These are phyloP conservation scores for Prionace glauca DNA, from an alignment of 2,797 vertebrate genomes.

Conservation along the genomic window DNA sequence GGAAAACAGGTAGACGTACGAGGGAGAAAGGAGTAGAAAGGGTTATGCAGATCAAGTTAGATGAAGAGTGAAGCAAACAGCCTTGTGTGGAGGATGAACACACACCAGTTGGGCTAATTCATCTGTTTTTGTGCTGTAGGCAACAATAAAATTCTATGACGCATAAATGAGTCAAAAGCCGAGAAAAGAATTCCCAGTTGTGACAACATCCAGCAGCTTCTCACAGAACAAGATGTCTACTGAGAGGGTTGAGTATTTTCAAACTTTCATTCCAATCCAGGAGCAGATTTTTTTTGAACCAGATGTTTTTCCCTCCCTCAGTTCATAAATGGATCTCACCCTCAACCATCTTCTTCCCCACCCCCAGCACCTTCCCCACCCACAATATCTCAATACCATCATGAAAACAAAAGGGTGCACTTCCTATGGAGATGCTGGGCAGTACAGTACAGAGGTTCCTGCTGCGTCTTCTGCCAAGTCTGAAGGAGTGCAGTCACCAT, in stretches of 20 bases:
- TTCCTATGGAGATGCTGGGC: conserved; percentile 42
- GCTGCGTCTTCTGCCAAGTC: conserved; percentile 47
- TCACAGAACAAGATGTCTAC: background rate
- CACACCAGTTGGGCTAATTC: too few relatives aligned
- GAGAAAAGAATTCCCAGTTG: background rate
- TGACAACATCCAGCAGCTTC: background rate
- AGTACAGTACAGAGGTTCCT: conserved; percentile 53
- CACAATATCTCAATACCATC: background rate
- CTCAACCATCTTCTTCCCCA: background rate
- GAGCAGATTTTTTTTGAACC: background rate
- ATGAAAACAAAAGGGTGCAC: conserved; percentile 43
- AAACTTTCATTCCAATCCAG: background rate
- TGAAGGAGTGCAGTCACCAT: conserved; percentile 42
- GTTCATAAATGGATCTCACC: background rate
- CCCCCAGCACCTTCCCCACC: conserved; percentile 53
- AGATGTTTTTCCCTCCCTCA: background rate
- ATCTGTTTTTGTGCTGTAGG: background rate
- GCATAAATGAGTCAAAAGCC: background rate
- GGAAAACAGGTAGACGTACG: background rate
- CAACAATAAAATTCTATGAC: background rate
- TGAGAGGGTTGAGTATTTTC: background rate
- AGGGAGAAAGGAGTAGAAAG: background rate
- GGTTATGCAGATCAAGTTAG: background rate
- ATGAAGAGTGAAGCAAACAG: background rate
- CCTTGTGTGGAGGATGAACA: background rate